Evolutionary conservation across 1,140 invertebrate species (phyloP).

Genomic region (Drusus annulatus): DNA sequence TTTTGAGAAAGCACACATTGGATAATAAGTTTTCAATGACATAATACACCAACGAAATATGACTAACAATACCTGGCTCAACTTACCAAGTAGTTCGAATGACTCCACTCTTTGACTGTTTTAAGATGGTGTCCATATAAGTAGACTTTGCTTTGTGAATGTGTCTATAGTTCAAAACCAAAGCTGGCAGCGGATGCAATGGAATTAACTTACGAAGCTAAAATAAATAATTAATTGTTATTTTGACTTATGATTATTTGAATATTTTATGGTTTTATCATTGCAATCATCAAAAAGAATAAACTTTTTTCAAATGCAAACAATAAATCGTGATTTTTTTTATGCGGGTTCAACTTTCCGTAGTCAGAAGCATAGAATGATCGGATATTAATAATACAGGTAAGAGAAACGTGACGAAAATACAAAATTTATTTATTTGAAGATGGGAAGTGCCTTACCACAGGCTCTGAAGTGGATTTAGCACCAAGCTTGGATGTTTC

Average conservation of each 20-base stretch:
- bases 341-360: too few species aligned
- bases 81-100: conserved; percentile 69
- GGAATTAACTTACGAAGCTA: conserved; percentile 66
- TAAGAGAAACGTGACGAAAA: too few species aligned
- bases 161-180: conserved; percentile 72
- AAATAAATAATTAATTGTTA: conserved; percentile 6
- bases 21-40: too few species aligned
- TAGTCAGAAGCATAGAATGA: too few species aligned
- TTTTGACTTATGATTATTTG: neutral
- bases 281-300: neutral
- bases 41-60: too few species aligned
- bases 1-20: too few species aligned
- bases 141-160: conserved; percentile 74
- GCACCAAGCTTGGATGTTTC: conserved; percentile 67
- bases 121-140: conserved; percentile 72
- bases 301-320: too few species aligned
- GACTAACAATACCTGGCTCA: neutral
- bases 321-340: too few species aligned
- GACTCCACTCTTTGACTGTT: conserved; percentile 65
- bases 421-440: neutral
- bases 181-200: conserved; percentile 70
- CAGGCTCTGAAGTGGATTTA: conserved; percentile 73
- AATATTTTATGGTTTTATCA: neutral
- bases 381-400: too few species aligned
- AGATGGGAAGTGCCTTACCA: conserved; percentile 60